Conservation (phyloP, 2,888 invertebrate genomes). For the Pristionchus maxplancki region DNA sequence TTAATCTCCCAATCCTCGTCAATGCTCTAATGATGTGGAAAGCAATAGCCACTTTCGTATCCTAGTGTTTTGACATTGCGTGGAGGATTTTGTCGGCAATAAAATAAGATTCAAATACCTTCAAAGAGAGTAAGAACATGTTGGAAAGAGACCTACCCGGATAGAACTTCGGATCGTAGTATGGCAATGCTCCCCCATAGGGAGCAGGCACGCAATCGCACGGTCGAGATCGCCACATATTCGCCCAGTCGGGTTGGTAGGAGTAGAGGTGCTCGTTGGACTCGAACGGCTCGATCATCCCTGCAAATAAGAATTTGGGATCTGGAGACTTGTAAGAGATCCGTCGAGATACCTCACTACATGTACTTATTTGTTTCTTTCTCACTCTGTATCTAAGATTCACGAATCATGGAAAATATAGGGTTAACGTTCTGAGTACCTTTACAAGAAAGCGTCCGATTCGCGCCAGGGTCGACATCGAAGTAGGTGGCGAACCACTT, state of each 20-base stretch:
- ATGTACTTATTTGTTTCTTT: too few relatives aligned
- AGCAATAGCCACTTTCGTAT: too few relatives aligned
- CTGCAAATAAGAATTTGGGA: constrained; percentile 53
- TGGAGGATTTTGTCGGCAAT: too few relatives aligned
- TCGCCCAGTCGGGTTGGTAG: constrained; percentile 76
- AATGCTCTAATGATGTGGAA: too few relatives aligned
- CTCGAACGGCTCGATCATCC: constrained; percentile 73
- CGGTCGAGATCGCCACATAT: constrained; percentile 69
- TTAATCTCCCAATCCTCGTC: too few relatives aligned
- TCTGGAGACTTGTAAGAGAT: background rate
- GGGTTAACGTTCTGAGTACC: too few relatives aligned
- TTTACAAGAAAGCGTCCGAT: constrained; percentile 70
- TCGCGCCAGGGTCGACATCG: constrained; percentile 66
- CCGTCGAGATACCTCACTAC: too few relatives aligned
- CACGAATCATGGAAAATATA: too few relatives aligned
- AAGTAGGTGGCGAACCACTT: constrained; percentile 75
- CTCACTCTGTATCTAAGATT: too few relatives aligned
- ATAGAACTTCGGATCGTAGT: constrained; percentile 74
- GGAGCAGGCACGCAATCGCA: constrained; percentile 76
- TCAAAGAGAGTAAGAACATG: too few relatives aligned
- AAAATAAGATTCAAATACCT: too few relatives aligned
- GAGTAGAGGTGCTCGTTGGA: constrained; percentile 70
- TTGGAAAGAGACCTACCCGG: constrained; percentile 56
- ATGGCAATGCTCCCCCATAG: constrained; percentile 74
- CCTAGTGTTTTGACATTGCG: too few relatives aligned